Conservation (phyloP, 2,113 vertebrate species). For the rat (Rattus norvegicus) region DNA sequence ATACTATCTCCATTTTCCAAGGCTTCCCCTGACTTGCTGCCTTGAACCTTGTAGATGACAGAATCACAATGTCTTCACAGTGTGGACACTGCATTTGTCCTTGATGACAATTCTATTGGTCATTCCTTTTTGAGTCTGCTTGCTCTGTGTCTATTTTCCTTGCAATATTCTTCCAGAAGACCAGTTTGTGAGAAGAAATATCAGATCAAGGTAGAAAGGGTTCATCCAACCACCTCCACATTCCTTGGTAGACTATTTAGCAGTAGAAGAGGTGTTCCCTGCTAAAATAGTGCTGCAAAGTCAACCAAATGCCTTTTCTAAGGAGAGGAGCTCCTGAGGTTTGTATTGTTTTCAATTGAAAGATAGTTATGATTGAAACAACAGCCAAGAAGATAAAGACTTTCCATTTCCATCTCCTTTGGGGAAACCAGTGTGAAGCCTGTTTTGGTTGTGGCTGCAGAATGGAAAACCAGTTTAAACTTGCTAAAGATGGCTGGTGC, state of each 20-base stretch:
- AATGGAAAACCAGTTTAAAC: constrained; percentile 22
- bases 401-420: neutral
- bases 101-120: neutral
- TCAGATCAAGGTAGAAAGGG: neutral
- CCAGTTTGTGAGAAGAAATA: neutral
- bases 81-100: neutral
- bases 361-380: neutral
- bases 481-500: constrained; percentile 49
- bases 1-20: neutral
- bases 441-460: neutral
- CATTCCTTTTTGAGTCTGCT: neutral
- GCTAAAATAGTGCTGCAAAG: neutral
- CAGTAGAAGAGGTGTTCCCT: neutral
- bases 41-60: neutral
- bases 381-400: neutral
- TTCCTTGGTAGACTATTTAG: neutral
- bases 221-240: neutral
- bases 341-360: constrained; percentile 17
- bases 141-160: neutral
- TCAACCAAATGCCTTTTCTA: neutral
- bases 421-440: constrained; percentile 11
- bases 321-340: neutral
- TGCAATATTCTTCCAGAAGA: neutral
- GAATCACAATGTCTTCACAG: neutral
- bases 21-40: neutral